Evolutionary conservation across 2,113 vertebrate genomes (phyloP), one percentile per base, ranked within the genome.

Genomic region (Pseudopodoces humilis): DNA sequence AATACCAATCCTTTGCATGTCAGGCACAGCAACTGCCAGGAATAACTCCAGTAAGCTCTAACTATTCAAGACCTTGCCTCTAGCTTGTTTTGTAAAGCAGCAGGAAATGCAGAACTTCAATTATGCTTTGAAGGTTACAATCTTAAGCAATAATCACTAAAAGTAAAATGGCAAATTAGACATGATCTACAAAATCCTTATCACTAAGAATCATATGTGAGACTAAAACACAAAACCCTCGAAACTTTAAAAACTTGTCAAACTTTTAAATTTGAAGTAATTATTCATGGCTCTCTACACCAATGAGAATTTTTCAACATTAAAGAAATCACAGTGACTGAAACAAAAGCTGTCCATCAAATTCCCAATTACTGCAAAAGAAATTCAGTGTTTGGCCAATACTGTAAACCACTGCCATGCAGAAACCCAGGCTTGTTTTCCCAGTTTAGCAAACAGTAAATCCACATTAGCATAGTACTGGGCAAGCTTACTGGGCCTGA

Each of bases 341-440:
- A 70, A 90, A 81, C 68, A 95, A 90, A 96, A 88, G 86, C 37
- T 83, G 91, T 59, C 94, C 44, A 33, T 97, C 96, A 95, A 92
- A 83, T 55, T 47, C 30, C 27, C 94, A 90, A 81, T 83, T 86
- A 94, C 79, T 64, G 80, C 56, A 70, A 78, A 92, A 71, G 80
- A 86, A 90, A 86, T 81, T 67, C 68, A 67, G 39, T 50, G 60
- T 55, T 67, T 90, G 47, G 70, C 63, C 52, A 88, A 47, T 68
- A 86, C 0, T 12, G 80, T 63, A 86, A 58, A 80, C 63, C 58
- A 62, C 27, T 80, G 59, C 67, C 50, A 59, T 14, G 83, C 31
- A 86, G 75, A 50, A 23, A 83, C 11, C 70, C 75, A 75, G 72
- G 70, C 82, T 30, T 72, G 46, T 83, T 85, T 90, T 94, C 64